Evolutionary conservation across 2,113 vertebrate species (phyloP), one percentile per base, ranked within the genome.

Genomic region (Leptobrachium leishanense): DNA sequence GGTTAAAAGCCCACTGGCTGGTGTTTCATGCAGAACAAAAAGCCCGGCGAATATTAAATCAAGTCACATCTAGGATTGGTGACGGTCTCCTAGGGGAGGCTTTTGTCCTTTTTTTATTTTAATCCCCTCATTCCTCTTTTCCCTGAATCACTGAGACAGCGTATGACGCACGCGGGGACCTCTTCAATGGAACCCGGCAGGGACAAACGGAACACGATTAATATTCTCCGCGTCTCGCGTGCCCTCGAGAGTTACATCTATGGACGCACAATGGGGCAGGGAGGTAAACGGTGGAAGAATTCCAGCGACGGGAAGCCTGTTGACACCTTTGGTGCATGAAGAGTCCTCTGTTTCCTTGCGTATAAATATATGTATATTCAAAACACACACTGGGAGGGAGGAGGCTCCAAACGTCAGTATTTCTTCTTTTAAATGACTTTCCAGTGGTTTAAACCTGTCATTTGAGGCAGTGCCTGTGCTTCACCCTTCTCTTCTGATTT

Each of bases 1-100:
- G 10, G 42, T n/a, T 50, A 41, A 54, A 39, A 42, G 11, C 42
- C 43, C n/a, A 13, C 46, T 43, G 69, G 43, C n/a, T n/a, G 43
- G 54, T 6, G 42, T 54, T 75, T 41, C n/a, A 75, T 67, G 67
- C 2, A 39, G n/a, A 53, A 79, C 70, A 79, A 72, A 67, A 72
- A 67, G 8, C 43, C n/a, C 41, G 6, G n/a, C 15, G 5, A 39
- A 31, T 67, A 79, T 67, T 41, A 66, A 80, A 68, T 68, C 77
- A 55, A 42, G 63, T 74, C 71, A 80, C 71, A 62, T 80, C 64
- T 68, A 8, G 2, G 41, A 20, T 68, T 59, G 71, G 71, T 68
- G 64, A 79, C 71, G 46, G 64, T 15, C 20, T 68, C 53, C 42
- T 15, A 15, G 63, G 46, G 77, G 43, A 53, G 77, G 43, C 46